These are phyloP conservation scores for Trypoxylus dichotomus DNA, from an alignment of 1,140 invertebrate species.

Conservation along the genomic window DNA sequence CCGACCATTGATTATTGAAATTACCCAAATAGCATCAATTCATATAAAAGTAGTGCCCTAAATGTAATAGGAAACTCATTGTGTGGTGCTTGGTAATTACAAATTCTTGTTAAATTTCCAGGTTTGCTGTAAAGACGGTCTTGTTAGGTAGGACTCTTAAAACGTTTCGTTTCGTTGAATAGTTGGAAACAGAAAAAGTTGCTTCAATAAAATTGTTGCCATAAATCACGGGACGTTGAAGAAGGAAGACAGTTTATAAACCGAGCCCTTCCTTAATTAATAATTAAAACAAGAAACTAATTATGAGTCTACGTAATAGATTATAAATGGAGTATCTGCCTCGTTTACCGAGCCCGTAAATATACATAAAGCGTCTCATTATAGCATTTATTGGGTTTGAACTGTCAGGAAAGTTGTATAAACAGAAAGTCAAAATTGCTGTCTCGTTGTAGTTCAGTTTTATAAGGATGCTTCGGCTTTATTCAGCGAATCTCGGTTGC, in stretches of 20 bases:
- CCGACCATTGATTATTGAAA: no score
- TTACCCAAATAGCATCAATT: not conserved
- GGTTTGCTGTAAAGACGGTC: no score
- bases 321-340: slow-evolving; percentile 45
- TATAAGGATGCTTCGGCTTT: slow-evolving; percentile 48
- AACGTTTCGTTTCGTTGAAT: not conserved
- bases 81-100: no score
- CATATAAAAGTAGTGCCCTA: not conserved
- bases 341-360: slow-evolving; percentile 44
- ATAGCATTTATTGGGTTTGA: slow-evolving; percentile 47
- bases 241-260: slow-evolving; percentile 40
- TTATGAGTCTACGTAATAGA: slow-evolving; percentile 44
- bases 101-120: no score
- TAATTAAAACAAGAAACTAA: slow-evolving; percentile 48
- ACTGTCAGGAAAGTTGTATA: slow-evolving; percentile 47
- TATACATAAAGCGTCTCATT: slow-evolving; percentile 46
- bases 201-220: not conserved
- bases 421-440: slow-evolving; percentile 47
- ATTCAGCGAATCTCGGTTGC: slow-evolving; percentile 45
- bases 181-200: not conserved
- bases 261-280: slow-evolving; percentile 43
- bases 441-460: slow-evolving; percentile 49
- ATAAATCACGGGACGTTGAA: slow-evolving; percentile 20
- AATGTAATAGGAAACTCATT: not conserved
- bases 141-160: no score